Evolutionary conservation across 2,888 invertebrate genomes (phyloP).

Genomic region (Aporophyla nigra): DNA sequence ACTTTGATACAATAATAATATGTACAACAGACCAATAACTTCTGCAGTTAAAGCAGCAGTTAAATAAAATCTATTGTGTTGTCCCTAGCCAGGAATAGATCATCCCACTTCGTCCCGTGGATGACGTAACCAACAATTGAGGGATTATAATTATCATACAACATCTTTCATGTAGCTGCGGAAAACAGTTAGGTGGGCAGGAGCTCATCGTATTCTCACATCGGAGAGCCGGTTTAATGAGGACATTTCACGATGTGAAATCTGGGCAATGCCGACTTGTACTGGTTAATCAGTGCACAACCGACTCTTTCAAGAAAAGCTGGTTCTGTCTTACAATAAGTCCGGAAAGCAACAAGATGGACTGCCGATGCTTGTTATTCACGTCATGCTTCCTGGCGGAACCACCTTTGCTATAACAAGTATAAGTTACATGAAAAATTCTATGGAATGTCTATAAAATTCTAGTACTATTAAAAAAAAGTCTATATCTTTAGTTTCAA

Average conservation of each 20-base stretch:
- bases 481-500: no score
- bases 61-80: slow-evolving; percentile 21
- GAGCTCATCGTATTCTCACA: background rate
- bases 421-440: no score
- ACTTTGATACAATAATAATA: slow-evolving; percentile 15
- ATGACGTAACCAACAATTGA: slow-evolving; percentile 23
- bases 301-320: slow-evolving; percentile 40
- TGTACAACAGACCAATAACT: slow-evolving; percentile 10
- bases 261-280: background rate
- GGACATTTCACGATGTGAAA: background rate
- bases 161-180: slow-evolving; percentile 6
- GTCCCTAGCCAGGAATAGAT: slow-evolving; percentile 14
- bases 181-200: background rate
- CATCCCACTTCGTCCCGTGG: slow-evolving; percentile 39
- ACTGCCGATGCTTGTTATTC: background rate
- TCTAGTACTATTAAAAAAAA: no score
- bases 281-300: slow-evolving; percentile 46
- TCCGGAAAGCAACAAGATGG: slow-evolving; percentile 2
- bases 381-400: no score
- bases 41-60: slow-evolving; percentile 19
- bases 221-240: no score
- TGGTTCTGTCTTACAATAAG: slow-evolving; percentile 31
- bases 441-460: no score
- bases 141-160: slow-evolving; percentile 14
- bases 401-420: no score